A percentile compares a stretch with the other conserved stretches of the same genome.
Conservation (phyloP, 2,113 vertebrate species). For the Setophaga petechia region DNA sequence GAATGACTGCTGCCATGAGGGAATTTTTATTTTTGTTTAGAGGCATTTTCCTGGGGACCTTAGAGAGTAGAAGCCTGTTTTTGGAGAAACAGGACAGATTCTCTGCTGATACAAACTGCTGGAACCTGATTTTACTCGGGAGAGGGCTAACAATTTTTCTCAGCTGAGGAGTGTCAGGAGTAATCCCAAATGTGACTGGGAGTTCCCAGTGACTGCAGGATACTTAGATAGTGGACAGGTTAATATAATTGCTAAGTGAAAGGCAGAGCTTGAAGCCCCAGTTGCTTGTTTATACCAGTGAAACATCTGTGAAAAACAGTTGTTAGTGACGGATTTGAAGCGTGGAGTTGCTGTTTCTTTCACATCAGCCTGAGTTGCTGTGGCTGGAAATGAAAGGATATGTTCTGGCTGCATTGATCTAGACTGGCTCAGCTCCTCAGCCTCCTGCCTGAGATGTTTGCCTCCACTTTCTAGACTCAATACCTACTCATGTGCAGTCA, state of each 20-base stretch:
- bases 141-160: background rate
- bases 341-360: background rate
- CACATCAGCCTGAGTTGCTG: background rate
- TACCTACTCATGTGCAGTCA: background rate
- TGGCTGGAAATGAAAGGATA: background rate
- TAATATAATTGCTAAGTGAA: background rate
- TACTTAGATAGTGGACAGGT: background rate
- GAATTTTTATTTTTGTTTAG: background rate
- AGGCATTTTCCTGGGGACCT: background rate
- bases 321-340: background rate
- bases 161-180: background rate
- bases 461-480: background rate
- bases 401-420: background rate
- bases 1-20: background rate
- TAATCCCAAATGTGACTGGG: background rate
- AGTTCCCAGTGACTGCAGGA: background rate
- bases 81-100: background rate
- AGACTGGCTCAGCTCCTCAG: background rate
- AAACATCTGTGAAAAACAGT: background rate
- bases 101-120: background rate
- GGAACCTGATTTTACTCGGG: background rate
- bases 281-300: background rate
- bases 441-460: background rate
- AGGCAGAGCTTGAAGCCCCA: background rate
- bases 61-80: background rate